These are phyloP conservation scores for Carcharodon carcharias DNA, from an alignment of 2,797 vertebrate species.

Conservation along the genomic window DNA sequence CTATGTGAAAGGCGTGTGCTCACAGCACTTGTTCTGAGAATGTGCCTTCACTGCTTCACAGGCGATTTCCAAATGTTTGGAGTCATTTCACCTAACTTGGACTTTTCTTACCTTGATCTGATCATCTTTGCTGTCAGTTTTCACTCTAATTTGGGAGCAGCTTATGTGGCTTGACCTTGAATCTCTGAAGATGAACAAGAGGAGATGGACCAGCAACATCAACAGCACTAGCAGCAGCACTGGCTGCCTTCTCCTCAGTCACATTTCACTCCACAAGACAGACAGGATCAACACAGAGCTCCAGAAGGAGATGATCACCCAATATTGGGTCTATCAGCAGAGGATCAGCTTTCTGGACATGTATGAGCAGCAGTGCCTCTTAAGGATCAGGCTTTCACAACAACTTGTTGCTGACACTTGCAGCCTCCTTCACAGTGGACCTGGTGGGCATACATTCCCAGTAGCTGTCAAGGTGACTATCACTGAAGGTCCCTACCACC, in stretches of 20 bases:
- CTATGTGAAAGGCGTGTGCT: no score
- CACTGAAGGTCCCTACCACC: no score
- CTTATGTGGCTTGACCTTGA: neutral
- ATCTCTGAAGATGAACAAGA: neutral
- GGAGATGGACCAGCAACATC: no score
- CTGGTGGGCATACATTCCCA: neutral
- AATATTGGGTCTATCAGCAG: neutral
- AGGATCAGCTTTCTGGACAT: neutral
- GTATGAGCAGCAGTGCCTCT: neutral
- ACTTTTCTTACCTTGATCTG: neutral
- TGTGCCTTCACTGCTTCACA: neutral
- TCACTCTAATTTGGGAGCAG: neutral
- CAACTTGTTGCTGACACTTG: neutral
- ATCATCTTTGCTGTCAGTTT: neutral
- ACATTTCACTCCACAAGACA: neutral
- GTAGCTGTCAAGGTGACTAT: neutral
- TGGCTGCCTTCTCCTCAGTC: neutral
- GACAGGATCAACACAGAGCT: neutral
- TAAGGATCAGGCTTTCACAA: neutral
- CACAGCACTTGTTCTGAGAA: neutral
- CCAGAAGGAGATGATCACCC: neutral
- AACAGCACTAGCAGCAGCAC: neutral
- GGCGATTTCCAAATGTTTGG: neutral
- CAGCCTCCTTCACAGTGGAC: neutral
- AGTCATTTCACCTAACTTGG: neutral